Evolutionary conservation across 2,888 invertebrate genomes (phyloP), one percentile per base, ranked within the genome.

Genomic region (Limnephilus lunatus): DNA sequence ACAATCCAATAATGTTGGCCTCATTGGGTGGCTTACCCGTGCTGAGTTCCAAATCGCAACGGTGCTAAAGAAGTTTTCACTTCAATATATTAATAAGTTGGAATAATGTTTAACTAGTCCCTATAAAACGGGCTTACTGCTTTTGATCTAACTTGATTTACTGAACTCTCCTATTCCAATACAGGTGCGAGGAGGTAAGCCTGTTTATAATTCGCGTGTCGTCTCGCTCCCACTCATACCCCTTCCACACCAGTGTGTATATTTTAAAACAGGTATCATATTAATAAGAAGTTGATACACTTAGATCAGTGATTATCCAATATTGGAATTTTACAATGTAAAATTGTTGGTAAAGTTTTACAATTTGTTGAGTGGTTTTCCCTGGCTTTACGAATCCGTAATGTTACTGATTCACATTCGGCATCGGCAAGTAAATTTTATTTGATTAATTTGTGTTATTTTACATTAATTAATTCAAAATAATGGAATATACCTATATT

Each of bases 271-370:
- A 39, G 44, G 86, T 86, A 86, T 86, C 86, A 86, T 48, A 86
- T 86, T 86, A 86, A 86, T 86, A 86, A 86, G 86, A 86, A 86
- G 86, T 86, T 86, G 86, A 86, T 86, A 86, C 44, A 86, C 44
- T 86, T 86, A 39, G 48, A 86, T 86, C 86, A 44, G 86, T 44
- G 86, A 30, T 25, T 86, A 35, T 48, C 44, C 86, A 86, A 86
- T 86, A 35, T 83, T 83, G 83, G 83, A 12, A 83, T 9, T 83
- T 25, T 25, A 68, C 7, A 68, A 68, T 9, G 25, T 9, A 68
- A 68, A 68, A n/a, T 25, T 68, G 9, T n/a, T n/a, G 7, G 9
- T n/a, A 68, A 9, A 0, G 25, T 68, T 68, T 53, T 15, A 48
- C 15, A 12, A 15, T 2, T 25, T 68, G 25, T 68, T 53, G 14